Conservation (phyloP, 2,113 vertebrate genomes). For the Hassar affinis region DNA sequence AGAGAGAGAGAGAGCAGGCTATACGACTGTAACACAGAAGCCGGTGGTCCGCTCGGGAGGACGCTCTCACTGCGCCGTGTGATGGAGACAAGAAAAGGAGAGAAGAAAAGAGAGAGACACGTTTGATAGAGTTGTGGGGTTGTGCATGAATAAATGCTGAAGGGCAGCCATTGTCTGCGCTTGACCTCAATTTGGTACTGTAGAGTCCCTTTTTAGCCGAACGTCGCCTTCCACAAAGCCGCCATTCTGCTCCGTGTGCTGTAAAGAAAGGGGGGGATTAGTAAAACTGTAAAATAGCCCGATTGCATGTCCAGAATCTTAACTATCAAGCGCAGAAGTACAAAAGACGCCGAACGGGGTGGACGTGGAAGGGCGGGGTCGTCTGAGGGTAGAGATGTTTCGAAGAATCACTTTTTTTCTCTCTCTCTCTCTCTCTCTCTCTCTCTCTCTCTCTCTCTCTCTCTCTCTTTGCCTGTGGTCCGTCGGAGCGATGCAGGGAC, state of each 20-base stretch:
- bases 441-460: background rate
- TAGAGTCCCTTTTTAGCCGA: constrained; percentile 92
- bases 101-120: constrained; percentile 81
- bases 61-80: constrained; percentile 68
- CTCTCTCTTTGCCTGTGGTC: background rate
- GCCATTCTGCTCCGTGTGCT: constrained; percentile 89
- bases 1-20: constrained; percentile 13
- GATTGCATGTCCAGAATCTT: constrained; percentile 92
- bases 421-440: constrained; percentile 17
- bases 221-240: constrained; percentile 93
- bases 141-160: constrained; percentile 92
- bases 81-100: constrained; percentile 84
- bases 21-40: constrained; percentile 64
- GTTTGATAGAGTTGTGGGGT: constrained; percentile 97
- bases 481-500: background rate
- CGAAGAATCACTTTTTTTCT: constrained; percentile 67
- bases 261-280: constrained; percentile 91
- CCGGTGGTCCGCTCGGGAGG: constrained; percentile 62
- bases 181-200: constrained; percentile 99
- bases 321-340: constrained; percentile 80
- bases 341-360: constrained; percentile 67
- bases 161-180: constrained; percentile 92
- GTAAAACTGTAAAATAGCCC: constrained; percentile 91
- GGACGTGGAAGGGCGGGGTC: constrained; percentile 23
- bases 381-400: constrained; percentile 70